phyloP scores from a whole-genome alignment of 2,797 vertebrate species.

The Gouania willdenowi region DNA sequence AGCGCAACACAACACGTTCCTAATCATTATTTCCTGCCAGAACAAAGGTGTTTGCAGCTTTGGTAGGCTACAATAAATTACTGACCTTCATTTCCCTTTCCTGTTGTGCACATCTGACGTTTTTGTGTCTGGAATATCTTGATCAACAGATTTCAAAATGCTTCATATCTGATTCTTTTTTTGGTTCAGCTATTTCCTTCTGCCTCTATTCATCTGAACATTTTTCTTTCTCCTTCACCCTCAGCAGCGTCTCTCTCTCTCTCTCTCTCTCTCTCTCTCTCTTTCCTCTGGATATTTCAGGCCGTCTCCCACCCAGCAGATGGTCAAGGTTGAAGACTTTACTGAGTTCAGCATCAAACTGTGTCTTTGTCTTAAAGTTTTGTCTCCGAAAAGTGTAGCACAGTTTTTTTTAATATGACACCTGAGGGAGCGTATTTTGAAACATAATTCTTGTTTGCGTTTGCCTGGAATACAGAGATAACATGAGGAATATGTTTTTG shows the following conservation, averaged over 20 bases:
- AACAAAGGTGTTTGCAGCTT: no score
- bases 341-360: conserved; percentile 36
- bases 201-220: conserved; percentile 9
- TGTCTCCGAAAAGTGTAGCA: conserved; percentile 3
- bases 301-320: conserved; percentile 42
- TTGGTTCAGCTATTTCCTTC: background rate
- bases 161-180: no score
- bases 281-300: conserved; percentile 38
- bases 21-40: no score
- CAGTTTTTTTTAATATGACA: conserved; percentile 1
- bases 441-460: no score
- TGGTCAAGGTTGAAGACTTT: conserved; percentile 57
- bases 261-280: background rate
- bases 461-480: no score
- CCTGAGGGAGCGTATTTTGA: background rate
- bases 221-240: conserved; percentile 35
- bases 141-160: no score
- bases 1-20: no score
- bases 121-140: no score
- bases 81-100: no score
- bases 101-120: no score
- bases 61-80: no score
- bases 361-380: conserved; percentile 13
- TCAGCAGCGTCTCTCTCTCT: conserved; percentile 31
- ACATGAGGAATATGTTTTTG: no score